Conservation (phyloP, 2,888 invertebrate genomes). For the Arenicola marina region DNA sequence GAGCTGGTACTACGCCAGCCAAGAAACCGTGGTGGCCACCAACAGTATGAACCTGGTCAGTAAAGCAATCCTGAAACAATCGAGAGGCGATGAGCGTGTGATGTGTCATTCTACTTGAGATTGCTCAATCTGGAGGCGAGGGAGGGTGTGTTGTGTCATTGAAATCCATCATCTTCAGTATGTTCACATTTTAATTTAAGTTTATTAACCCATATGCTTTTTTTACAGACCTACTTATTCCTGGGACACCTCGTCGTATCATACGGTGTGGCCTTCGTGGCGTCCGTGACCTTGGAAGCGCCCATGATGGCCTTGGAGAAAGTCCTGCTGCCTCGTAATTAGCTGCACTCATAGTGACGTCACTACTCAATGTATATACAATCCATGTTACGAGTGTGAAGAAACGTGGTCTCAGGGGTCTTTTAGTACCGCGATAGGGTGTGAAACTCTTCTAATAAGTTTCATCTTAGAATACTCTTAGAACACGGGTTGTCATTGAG, state of each 20-base stretch:
- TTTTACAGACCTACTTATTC: constrained; percentile 27
- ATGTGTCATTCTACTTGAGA: no score
- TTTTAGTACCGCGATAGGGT: no score
- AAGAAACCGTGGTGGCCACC: constrained; percentile 9
- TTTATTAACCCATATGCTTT: no score
- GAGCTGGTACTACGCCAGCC: constrained; percentile 19
- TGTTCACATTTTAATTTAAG: no score
- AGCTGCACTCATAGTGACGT: background rate
- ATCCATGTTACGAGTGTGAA: no score
- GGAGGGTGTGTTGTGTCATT: background rate
- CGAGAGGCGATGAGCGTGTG: no score
- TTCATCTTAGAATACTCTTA: no score
- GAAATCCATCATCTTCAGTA: background rate
- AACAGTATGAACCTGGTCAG: constrained; percentile 20
- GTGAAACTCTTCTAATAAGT: no score
- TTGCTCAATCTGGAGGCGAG: no score
- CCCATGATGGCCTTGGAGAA: constrained; percentile 24
- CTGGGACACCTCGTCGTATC: constrained; percentile 26
- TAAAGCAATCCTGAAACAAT: background rate
- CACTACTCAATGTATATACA: no score
- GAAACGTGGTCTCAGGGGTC: no score
- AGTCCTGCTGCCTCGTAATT: background rate
- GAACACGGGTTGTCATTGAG: no score
- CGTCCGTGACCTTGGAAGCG: constrained; percentile 27
- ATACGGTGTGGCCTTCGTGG: constrained; percentile 27